These are phyloP conservation scores for Lamprologus callipterus DNA, from an alignment of 2,113 vertebrate species.

Conservation along the genomic window DNA sequence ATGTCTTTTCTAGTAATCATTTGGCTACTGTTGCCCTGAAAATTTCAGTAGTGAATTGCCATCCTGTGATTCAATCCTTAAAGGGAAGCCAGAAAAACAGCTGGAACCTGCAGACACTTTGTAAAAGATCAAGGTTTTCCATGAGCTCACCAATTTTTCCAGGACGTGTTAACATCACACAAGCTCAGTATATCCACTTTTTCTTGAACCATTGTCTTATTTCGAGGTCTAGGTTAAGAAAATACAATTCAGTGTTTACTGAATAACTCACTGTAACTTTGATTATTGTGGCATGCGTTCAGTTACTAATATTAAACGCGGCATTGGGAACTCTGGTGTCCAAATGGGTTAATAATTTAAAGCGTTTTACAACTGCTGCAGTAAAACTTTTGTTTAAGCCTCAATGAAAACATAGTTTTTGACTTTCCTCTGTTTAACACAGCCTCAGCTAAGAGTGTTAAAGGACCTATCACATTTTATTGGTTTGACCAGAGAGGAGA, in stretches of 20 bases:
- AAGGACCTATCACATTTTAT: conserved; percentile 37
- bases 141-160: conserved; percentile 49
- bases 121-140: conserved; percentile 53
- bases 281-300: neutral
- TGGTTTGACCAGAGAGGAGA: neutral
- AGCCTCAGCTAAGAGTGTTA: conserved; percentile 4
- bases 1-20: conserved; percentile 31
- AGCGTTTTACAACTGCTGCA: neutral
- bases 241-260: neutral
- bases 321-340: neutral
- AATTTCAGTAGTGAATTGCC: conserved; percentile 20
- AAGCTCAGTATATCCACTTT: neutral
- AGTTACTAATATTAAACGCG: neutral
- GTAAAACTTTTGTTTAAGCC: conserved; percentile 13
- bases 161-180: conserved; percentile 1
- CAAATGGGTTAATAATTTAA: conserved; percentile 5
- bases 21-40: conserved; percentile 27
- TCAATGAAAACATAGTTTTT: neutral
- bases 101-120: conserved; percentile 33
- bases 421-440: neutral
- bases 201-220: neutral
- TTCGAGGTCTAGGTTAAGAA: neutral
- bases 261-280: neutral
- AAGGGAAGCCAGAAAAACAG: conserved; percentile 25
- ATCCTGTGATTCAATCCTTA: conserved; percentile 37